Conservation (phyloP, 2,888 invertebrate genomes). For the Drosophila lacicola region DNA sequence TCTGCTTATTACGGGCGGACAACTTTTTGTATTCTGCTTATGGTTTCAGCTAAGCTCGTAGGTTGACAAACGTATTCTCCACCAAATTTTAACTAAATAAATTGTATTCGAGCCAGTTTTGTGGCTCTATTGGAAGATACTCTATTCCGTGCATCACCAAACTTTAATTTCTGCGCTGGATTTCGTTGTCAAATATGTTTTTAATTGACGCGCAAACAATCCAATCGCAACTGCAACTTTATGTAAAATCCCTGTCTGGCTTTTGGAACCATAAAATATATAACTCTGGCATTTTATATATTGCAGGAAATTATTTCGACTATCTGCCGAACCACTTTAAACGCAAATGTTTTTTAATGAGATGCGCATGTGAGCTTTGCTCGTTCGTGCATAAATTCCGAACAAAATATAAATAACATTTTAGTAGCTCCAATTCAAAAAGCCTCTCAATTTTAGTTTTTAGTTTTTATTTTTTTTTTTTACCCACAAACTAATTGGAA, state of each 20-base stretch:
- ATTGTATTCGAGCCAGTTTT: no score
- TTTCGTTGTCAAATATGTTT: neutral
- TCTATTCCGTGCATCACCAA: neutral
- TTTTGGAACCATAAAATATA: neutral
- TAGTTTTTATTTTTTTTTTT: constrained; percentile 24
- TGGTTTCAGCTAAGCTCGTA: no score
- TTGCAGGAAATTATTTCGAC: neutral
- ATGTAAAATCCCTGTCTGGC: neutral
- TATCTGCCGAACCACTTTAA: constrained; percentile 10
- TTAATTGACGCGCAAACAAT: neutral
- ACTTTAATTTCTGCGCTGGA: neutral
- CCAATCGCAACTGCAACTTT: neutral
- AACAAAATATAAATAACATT: constrained; percentile 5
- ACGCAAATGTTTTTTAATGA: constrained; percentile 20
- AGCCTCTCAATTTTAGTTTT: constrained; percentile 23
- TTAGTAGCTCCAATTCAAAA: constrained; percentile 10
- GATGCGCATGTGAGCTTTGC: constrained; percentile 15
- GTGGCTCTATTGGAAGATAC: no score
- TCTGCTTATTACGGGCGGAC: no score
- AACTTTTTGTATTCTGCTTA: no score
- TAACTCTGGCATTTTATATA: neutral
- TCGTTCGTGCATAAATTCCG: constrained; percentile 1
- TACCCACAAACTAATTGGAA: constrained; percentile 64
- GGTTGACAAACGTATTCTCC: no score
- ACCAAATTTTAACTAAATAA: no score